Conservation (phyloP, 2,797 vertebrate species). For the Dermochelys coriacea region DNA sequence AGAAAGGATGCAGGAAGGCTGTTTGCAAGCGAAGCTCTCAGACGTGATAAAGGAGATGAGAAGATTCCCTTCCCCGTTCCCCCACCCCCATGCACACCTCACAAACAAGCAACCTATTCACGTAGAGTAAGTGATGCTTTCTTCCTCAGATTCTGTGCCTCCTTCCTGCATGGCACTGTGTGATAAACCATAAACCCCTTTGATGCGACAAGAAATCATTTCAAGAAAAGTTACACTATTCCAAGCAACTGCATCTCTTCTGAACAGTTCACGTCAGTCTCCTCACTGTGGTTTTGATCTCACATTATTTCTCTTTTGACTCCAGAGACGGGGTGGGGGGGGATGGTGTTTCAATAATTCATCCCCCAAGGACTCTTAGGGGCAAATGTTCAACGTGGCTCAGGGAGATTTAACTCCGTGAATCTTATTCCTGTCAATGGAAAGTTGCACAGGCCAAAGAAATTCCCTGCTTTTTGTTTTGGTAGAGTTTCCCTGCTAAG, state of each 20-base stretch:
- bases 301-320: conserved; percentile 61
- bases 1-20: background rate
- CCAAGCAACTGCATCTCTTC: conserved; percentile 46
- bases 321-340: background rate
- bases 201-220: background rate
- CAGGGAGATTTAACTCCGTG: conserved; percentile 25
- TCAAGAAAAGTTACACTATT: conserved; percentile 43
- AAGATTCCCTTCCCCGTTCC: background rate
- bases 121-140: background rate
- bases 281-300: conserved; percentile 62
- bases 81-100: background rate
- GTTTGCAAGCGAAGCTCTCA: background rate
- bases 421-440: background rate
- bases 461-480: background rate
- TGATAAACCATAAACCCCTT: conserved; percentile 56
- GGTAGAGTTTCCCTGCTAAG: background rate
- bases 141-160: conserved; percentile 36
- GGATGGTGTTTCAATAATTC: conserved; percentile 58
- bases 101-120: background rate
- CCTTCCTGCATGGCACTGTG: conserved; percentile 34
- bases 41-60: background rate
- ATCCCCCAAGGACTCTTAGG: conserved; percentile 38
- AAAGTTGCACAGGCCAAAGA: background rate
- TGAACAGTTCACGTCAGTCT: conserved; percentile 57
- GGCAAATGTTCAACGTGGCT: conserved; percentile 48